These are phyloP conservation scores for Venturia canescens DNA, from an alignment of 1,140 invertebrate genomes.

Conservation along the genomic window DNA sequence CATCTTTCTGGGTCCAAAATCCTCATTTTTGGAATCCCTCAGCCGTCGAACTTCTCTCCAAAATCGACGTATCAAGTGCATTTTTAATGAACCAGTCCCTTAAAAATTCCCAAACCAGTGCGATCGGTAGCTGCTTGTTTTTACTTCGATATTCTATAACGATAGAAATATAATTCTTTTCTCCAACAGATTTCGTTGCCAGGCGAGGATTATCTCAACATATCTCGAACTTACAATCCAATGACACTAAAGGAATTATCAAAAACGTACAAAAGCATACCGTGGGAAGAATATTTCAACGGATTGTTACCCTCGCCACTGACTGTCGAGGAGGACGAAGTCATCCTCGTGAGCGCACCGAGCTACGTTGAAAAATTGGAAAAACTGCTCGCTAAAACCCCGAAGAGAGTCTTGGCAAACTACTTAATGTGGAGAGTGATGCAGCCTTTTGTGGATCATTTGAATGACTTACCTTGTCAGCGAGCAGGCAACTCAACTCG, in stretches of 20 bases:
- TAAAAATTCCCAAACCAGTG: no score
- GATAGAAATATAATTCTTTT: no score
- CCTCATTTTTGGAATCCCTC: no score
- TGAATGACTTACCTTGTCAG: constrained; percentile 86
- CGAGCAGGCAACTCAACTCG: constrained; percentile 83
- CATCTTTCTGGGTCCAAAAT: no score
- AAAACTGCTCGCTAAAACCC: constrained; percentile 75
- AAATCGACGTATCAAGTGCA: no score
- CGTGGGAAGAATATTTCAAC: constrained; percentile 79
- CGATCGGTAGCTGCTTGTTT: no score
- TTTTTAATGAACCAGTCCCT: no score
- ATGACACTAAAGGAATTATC: constrained; percentile 80
- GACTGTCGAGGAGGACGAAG: constrained; percentile 70
- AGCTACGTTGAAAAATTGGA: constrained; percentile 79
- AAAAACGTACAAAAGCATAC: constrained; percentile 74
- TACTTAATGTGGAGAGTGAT: constrained; percentile 90
- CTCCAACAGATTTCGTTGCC: constrained; percentile 78
- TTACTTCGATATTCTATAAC: no score
- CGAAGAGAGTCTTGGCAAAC: constrained; percentile 84
- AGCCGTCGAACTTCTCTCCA: no score
- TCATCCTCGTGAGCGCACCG: constrained; percentile 81
- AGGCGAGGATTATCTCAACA: no score
- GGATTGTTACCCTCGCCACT: constrained; percentile 68
- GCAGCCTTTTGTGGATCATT: constrained; percentile 84
- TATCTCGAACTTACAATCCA: constrained; percentile 84